These are phyloP conservation scores for Gymnoscelis rufifasciata DNA, from an alignment of 2,888 invertebrate species.

Conservation along the genomic window DNA sequence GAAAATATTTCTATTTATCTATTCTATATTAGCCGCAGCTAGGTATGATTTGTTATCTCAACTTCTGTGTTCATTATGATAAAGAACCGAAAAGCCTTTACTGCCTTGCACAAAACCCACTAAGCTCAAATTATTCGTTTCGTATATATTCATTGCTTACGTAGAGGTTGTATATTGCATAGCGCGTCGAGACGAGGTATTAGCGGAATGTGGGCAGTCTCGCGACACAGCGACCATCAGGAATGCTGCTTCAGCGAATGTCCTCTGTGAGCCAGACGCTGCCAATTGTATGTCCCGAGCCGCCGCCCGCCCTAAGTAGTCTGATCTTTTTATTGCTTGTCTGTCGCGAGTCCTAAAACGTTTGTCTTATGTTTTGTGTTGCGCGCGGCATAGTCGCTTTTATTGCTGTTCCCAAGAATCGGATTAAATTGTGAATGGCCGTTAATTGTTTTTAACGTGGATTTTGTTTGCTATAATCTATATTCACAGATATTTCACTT, in stretches of 20 bases:
- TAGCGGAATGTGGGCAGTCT: conserved; percentile 53
- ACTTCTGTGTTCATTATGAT: too few species aligned
- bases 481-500: too few species aligned
- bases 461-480: too few species aligned
- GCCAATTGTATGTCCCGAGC: conserved; percentile 3
- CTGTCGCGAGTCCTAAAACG: conserved; percentile 1
- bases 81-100: too few species aligned
- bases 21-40: too few species aligned
- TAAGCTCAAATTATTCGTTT: conserved; percentile 15
- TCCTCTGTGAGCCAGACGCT: conserved; percentile 24
- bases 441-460: too few species aligned
- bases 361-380: conserved; percentile 1
- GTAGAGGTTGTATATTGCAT: conserved; percentile 24
- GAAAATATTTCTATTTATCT: too few species aligned
- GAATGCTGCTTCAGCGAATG: conserved; percentile 48
- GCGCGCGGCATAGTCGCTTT: not conserved
- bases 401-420: not conserved
- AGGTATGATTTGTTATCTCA: too few species aligned
- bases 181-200: conserved; percentile 49
- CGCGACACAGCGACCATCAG: conserved; percentile 37
- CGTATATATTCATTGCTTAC: too few species aligned
- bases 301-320: not conserved
- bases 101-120: too few species aligned
- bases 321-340: conserved; percentile 7
- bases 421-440: too few species aligned